phyloP scores from a whole-genome alignment of 2,113 vertebrate species.

The Setophaga petechia region DNA sequence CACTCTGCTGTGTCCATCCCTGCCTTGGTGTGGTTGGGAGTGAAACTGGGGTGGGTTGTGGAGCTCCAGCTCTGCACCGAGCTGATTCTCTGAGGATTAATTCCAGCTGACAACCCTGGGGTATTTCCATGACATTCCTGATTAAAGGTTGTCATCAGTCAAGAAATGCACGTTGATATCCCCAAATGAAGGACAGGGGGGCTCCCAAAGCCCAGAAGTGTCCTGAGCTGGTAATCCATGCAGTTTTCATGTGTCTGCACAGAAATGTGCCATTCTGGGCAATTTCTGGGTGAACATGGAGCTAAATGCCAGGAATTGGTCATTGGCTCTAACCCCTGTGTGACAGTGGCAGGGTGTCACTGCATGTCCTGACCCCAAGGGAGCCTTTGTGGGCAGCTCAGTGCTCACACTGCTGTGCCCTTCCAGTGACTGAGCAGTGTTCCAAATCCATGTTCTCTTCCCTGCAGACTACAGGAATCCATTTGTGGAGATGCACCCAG shows the following conservation, averaged over 20 bases:
- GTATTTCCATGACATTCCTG: neutral
- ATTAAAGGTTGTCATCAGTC: neutral
- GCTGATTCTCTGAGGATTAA: neutral
- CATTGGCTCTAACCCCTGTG: neutral
- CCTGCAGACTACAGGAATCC: constrained; percentile 78
- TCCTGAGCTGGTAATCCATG: neutral
- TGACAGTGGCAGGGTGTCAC: neutral
- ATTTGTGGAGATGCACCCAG: constrained; percentile 69
- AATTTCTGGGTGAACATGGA: accelerated
- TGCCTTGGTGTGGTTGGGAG: neutral
- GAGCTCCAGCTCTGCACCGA: neutral
- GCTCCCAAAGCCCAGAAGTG: neutral
- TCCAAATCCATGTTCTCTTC: neutral
- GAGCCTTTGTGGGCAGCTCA: neutral
- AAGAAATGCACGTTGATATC: neutral
- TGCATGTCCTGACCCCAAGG: neutral
- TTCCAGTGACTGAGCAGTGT: neutral
- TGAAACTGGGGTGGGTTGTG: neutral
- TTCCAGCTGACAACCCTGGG: neutral
- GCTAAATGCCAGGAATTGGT: neutral
- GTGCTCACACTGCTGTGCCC: neutral
- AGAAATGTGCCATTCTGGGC: neutral
- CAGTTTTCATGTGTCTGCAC: neutral
- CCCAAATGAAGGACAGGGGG: neutral
- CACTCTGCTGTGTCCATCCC: neutral